Percentiles rank a stretch among this genome's conserved stretches.
Evolutionary conservation across 2,113 vertebrate genomes (phyloP).

Genomic region (Ammospiza caudacuta): DNA sequence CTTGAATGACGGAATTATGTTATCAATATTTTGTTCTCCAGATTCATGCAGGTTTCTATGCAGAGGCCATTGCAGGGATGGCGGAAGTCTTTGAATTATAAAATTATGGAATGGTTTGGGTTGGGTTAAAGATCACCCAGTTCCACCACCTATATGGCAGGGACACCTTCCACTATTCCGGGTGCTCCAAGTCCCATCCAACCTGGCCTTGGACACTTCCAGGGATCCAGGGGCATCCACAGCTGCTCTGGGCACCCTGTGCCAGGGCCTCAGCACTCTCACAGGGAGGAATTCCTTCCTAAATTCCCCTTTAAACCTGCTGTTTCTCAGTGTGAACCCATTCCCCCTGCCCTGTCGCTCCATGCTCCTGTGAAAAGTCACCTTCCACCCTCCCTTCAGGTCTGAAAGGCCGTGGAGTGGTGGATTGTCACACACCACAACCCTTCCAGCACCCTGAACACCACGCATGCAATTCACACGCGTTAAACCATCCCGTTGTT

Average conservation of each 20-base stretch:
- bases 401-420: background rate
- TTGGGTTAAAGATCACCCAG: background rate
- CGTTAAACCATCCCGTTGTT: fast-evolving
- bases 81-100: background rate
- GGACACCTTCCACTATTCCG: fast-evolving
- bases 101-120: background rate
- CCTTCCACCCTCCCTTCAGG: background rate
- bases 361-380: background rate
- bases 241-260: background rate
- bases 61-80: background rate
- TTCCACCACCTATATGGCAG: background rate
- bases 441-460: background rate
- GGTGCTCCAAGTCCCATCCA: fast-evolving
- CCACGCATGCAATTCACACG: fast-evolving
- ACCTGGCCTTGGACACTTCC: fast-evolving
- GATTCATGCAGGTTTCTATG: fast-evolving
- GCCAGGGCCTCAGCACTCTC: fast-evolving
- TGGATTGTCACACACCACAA: fast-evolving
- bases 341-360: background rate
- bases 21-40: background rate
- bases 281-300: fast-evolving
- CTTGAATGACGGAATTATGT: background rate
- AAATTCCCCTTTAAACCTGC: background rate
- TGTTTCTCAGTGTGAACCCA: background rate
- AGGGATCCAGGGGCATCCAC: background rate